A percentile compares a stretch with the other conserved stretches of the same genome.
phyloP scores from a whole-genome alignment of 1,140 invertebrate genomes.

The Nilaparvata lugens region DNA sequence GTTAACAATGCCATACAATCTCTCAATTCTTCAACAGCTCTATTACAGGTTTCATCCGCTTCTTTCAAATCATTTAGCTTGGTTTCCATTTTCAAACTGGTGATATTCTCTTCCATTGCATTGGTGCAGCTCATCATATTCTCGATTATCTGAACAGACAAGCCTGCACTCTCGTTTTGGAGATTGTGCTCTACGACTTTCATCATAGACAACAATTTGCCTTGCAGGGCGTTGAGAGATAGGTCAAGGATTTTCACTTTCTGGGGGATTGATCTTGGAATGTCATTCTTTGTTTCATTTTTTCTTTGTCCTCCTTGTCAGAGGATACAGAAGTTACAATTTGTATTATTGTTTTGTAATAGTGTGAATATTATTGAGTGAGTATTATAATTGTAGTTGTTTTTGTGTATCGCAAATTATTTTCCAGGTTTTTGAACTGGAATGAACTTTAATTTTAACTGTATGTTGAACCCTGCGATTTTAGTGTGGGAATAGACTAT shows the following conservation, averaged over 20 bases:
- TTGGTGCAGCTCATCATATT: neutral
- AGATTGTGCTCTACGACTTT: neutral
- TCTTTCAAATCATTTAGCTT: neutral
- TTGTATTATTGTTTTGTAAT: too few relatives aligned
- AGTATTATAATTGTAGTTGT: too few relatives aligned
- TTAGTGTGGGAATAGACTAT: too few relatives aligned
- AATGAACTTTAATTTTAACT: too few relatives aligned
- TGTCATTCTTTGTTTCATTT: neutral
- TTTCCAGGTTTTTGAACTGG: too few relatives aligned
- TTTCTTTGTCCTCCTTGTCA: neutral
- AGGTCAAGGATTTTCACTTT: neutral
- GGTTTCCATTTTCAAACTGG: neutral
- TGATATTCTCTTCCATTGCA: neutral
- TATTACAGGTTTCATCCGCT: neutral
- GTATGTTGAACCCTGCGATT: too few relatives aligned
- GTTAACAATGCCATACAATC: neutral
- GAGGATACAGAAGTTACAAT: too few relatives aligned
- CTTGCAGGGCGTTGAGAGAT: neutral
- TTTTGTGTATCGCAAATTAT: too few relatives aligned
- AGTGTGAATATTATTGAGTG: too few relatives aligned
- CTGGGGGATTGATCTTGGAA: neutral
- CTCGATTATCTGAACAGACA: neutral
- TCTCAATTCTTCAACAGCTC: neutral
- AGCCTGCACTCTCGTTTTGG: neutral
- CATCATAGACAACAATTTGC: neutral